Percentiles rank a stretch among this genome's conserved stretches.
phyloP scores from a whole-genome alignment of 1,140 invertebrate species.

The Listronotus oregonensis region DNA sequence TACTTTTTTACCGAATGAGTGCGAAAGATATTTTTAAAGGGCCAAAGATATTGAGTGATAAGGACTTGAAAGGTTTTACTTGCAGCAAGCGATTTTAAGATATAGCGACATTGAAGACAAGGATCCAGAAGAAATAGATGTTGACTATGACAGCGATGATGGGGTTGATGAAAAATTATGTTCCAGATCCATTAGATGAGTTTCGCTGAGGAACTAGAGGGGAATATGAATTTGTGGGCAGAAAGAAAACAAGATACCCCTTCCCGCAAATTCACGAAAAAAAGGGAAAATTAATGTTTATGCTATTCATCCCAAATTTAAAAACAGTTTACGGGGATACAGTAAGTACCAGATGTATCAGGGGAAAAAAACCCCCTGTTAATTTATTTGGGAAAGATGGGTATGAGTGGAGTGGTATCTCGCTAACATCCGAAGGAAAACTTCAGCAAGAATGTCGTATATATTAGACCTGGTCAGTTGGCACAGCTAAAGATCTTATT shows the following conservation, averaged over 20 bases:
- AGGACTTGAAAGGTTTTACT: conserved; percentile 18
- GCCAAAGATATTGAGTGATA: conserved; percentile 21
- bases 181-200: conserved; percentile 26
- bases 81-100: conserved; percentile 7
- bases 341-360: too few species aligned
- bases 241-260: conserved; percentile 17
- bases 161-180: conserved; percentile 19
- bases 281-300: too few species aligned
- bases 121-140: conserved; percentile 17
- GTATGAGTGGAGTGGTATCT: too few species aligned
- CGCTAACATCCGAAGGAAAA: too few species aligned
- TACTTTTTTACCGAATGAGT: conserved; percentile 17
- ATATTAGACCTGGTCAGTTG: conserved; percentile 19
- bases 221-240: conserved; percentile 12
- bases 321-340: too few species aligned
- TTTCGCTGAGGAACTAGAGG: conserved; percentile 22
- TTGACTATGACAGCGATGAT: conserved; percentile 18
- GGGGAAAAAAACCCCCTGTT: too few species aligned
- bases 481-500: conserved; percentile 13
- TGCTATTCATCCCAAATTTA: too few species aligned
- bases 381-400: too few species aligned
- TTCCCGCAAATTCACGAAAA: conserved; percentile 4
- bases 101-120: neutral
- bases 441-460: conserved; percentile 24
- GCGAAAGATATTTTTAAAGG: too few species aligned